Evolutionary conservation across 1,140 invertebrate genomes (phyloP).

Genomic region (Lasaia peninsularis): DNA sequence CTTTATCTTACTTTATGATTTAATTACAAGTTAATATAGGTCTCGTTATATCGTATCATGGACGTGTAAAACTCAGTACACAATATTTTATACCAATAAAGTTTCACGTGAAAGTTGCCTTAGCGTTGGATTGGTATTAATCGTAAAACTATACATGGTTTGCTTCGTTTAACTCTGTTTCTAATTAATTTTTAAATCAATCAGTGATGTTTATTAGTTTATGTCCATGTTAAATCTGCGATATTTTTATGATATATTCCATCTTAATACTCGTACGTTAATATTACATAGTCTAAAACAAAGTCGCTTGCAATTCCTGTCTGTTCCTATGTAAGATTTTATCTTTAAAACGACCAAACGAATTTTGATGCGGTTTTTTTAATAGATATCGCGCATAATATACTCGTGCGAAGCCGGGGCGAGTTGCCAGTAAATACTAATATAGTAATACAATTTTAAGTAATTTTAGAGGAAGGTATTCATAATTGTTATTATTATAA

Average conservation of each 20-base stretch:
- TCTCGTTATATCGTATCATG: conserved; percentile 42
- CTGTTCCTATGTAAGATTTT: no score
- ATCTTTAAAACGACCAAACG: no score
- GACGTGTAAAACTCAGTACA: conserved; percentile 47
- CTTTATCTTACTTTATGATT: conserved; percentile 69
- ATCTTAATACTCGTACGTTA: no score
- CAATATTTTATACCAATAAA: conserved; percentile 42
- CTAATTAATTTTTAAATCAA: conserved; percentile 10
- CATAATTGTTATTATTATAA: no score
- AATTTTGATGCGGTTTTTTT: no score
- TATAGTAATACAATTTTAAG: no score
- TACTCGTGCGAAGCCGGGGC: no score
- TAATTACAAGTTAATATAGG: conserved; percentile 64
- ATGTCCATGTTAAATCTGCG: neutral
- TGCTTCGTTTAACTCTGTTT: conserved; percentile 2
- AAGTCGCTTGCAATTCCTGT: no score
- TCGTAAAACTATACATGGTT: conserved; percentile 7
- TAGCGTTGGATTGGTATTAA: conserved; percentile 7
- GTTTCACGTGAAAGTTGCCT: conserved; percentile 24
- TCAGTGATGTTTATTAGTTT: conserved; percentile 6
- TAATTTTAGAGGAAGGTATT: no score
- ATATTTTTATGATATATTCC: conserved; percentile 7
- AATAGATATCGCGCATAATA: no score
- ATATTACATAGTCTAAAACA: no score
- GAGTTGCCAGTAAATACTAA: no score